Percentiles rank a stretch among this genome's conserved stretches.
These are phyloP conservation scores for Pseudanteris insignis DNA, from an alignment of 2,888 invertebrate species.

Conservation along the genomic window DNA sequence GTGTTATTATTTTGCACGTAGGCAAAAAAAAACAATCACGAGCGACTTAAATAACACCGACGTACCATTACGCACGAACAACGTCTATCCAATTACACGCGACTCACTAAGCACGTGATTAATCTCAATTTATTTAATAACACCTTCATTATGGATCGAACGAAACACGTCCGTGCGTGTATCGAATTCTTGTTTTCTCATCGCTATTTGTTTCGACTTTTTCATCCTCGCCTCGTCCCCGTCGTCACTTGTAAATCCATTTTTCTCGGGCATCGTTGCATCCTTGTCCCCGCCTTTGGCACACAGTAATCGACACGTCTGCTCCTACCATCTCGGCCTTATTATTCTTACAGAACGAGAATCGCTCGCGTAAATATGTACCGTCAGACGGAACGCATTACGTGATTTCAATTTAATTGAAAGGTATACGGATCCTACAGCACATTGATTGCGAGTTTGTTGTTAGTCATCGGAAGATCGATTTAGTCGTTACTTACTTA, in stretches of 20 bases:
- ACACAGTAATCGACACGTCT: constrained; percentile 51
- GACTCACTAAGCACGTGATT: constrained; percentile 64
- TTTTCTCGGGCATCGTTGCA: constrained; percentile 19
- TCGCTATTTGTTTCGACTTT: constrained; percentile 19
- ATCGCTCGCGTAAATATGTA: constrained; percentile 45
- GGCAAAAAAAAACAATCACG: too few relatives aligned
- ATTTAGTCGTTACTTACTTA: constrained; percentile 21
- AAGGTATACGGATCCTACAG: constrained; percentile 44
- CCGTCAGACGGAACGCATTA: constrained; percentile 50
- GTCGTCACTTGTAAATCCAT: constrained; percentile 8
- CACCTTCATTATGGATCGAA: constrained; percentile 60
- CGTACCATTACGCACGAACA: too few relatives aligned
- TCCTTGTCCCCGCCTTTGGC: constrained; percentile 48
- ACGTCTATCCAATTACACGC: constrained; percentile 62
- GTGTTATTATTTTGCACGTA: too few relatives aligned
- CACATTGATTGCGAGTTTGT: constrained; percentile 36
- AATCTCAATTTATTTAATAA: constrained; percentile 66
- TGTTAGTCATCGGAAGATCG: constrained; percentile 29
- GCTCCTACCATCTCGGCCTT: constrained; percentile 46
- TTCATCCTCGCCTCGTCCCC: constrained; percentile 18
- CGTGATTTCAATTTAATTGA: constrained; percentile 56
- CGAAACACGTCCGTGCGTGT: constrained; percentile 48
- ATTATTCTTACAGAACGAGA: constrained; percentile 52
- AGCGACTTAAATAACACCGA: too few relatives aligned
- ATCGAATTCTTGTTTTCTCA: constrained; percentile 43